Evolutionary conservation across 2,797 vertebrate genomes (phyloP).

Genomic region (Chrysocyon brachyurus): DNA sequence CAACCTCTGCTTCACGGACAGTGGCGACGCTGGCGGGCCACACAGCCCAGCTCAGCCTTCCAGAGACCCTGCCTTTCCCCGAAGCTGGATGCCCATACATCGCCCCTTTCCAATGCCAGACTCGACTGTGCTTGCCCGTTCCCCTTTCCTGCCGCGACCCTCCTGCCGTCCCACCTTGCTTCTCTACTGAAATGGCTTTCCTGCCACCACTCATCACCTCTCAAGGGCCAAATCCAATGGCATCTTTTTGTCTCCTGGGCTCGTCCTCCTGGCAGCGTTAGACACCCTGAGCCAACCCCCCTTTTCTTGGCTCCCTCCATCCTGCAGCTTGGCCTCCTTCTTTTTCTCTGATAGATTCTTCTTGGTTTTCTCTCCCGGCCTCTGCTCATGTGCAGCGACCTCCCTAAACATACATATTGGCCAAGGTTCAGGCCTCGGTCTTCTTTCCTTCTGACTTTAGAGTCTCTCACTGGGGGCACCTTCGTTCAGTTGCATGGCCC

Average conservation of each 20-base stretch:
- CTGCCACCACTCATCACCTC: not conserved
- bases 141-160: not conserved
- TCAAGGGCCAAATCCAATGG: not conserved
- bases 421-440: not conserved
- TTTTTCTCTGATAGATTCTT: not conserved
- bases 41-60: constrained; percentile 14
- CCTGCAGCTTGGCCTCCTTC: not conserved
- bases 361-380: not conserved
- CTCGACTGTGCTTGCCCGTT: not conserved
- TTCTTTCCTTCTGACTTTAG: not conserved
- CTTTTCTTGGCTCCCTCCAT: not conserved
- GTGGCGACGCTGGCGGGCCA: not conserved
- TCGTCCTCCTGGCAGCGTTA: not conserved
- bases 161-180: not conserved
- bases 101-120: constrained; percentile 15
- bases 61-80: constrained; percentile 55
- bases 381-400: not conserved
- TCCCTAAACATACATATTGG: not conserved
- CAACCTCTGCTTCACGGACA: not conserved
- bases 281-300: not conserved
- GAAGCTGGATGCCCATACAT: constrained; percentile 21
- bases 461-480: not conserved
- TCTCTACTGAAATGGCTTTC: constrained; percentile 19
- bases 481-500: not conserved
- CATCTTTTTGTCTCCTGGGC: not conserved